phyloP scores from a whole-genome alignment of 2,113 vertebrate genomes.

The Neodontobutis hainanensis region DNA sequence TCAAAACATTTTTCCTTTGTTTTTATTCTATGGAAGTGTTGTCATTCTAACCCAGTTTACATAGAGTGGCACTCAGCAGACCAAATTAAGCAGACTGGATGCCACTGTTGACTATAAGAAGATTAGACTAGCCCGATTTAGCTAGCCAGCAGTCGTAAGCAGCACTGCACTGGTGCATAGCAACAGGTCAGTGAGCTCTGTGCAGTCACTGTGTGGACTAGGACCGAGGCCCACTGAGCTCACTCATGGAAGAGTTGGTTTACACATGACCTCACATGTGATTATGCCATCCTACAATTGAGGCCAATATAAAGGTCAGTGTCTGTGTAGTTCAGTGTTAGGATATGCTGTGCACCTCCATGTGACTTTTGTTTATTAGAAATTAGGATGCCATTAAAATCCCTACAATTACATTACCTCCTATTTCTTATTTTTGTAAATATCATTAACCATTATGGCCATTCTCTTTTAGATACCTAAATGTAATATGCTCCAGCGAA shows the following conservation, averaged over 20 bases:
- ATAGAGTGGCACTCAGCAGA: conserved; percentile 46
- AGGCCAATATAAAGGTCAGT: conserved; percentile 54
- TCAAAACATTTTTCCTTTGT: no score
- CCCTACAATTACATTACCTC: not conserved
- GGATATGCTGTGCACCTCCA: no score
- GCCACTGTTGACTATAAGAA: conserved; percentile 67
- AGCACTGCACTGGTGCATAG: conserved; percentile 35
- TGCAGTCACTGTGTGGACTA: conserved; percentile 27
- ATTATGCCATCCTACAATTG: conserved; percentile 8
- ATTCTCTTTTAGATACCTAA: conserved; percentile 11
- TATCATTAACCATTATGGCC: not conserved
- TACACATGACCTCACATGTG: conserved; percentile 25
- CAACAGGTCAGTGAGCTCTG: conserved; percentile 54
- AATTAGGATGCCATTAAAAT: not conserved
- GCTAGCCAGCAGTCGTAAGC: conserved; percentile 50
- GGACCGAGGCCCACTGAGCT: conserved; percentile 15
- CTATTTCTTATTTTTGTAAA: no score
- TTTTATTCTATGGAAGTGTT: not conserved
- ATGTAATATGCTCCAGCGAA: conserved; percentile 54
- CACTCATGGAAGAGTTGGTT: conserved; percentile 24
- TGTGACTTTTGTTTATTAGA: not conserved
- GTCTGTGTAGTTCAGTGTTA: not conserved
- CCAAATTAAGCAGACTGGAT: conserved; percentile 65
- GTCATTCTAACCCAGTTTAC: conserved; percentile 26
- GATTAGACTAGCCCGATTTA: conserved; percentile 75